Evolutionary conservation across 2,888 invertebrate species (phyloP).

Genomic region (Oscheius sp.): DNA sequence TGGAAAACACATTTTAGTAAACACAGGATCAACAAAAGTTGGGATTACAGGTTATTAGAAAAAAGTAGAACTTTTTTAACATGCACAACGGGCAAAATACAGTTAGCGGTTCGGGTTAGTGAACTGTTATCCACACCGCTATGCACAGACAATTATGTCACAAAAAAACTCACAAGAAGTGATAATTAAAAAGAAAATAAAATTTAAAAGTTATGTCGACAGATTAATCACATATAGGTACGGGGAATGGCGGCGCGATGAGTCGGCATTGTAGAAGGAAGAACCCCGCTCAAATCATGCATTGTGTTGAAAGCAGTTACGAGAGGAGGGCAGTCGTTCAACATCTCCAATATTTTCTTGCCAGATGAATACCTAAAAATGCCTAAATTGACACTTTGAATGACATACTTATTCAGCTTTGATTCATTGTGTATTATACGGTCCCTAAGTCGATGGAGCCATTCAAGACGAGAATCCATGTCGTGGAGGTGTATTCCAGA

Average conservation of each 20-base stretch:
- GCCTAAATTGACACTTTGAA: neutral
- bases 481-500: constrained; percentile 28
- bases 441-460: constrained; percentile 12
- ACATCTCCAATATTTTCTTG: constrained; percentile 37
- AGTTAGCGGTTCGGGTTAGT: constrained; percentile 21
- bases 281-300: neutral
- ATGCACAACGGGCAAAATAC: constrained; percentile 28
- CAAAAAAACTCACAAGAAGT: constrained; percentile 21
- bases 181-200: constrained; percentile 3
- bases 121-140: constrained; percentile 33
- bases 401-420: constrained; percentile 26
- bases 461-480: constrained; percentile 28
- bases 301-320: neutral
- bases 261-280: neutral
- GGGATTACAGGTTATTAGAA: constrained; percentile 37
- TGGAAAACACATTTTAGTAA: neutral
- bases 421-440: constrained; percentile 22
- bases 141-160: constrained; percentile 2
- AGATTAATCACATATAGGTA: neutral
- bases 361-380: constrained; percentile 39
- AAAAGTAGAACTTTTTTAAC: constrained; percentile 8
- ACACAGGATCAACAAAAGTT: constrained; percentile 22
- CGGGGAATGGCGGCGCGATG: neutral
- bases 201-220: neutral
- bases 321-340: constrained; percentile 18